phyloP scores from a whole-genome alignment of 2,113 vertebrate species.

The Oncorhynchus tshawytscha region DNA sequence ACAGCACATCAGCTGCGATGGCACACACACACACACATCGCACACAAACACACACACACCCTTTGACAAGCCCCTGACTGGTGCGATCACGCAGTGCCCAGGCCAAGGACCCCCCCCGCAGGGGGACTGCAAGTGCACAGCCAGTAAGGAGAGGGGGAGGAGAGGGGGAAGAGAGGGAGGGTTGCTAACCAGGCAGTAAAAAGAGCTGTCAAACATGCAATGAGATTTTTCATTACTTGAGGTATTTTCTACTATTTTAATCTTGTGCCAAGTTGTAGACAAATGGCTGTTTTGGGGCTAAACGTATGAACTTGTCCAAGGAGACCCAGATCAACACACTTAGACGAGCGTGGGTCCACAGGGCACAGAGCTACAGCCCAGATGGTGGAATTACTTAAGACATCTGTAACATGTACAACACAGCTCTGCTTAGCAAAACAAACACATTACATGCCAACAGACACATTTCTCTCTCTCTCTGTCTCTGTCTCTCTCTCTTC shows the following conservation, averaged over 20 bases:
- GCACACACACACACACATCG: conserved; percentile 7
- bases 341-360: conserved; percentile 13
- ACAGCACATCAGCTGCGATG: conserved; percentile 72
- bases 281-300: conserved; percentile 70
- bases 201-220: conserved; percentile 69
- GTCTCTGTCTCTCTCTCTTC: not conserved
- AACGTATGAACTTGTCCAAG: conserved; percentile 77
- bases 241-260: conserved; percentile 66
- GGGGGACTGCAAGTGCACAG: conserved; percentile 73
- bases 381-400: conserved; percentile 13
- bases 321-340: conserved; percentile 71
- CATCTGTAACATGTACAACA: conserved; percentile 10
- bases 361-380: not conserved
- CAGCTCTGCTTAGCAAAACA: not conserved
- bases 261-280: conserved; percentile 66
- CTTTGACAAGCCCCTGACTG: not conserved
- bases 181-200: conserved; percentile 63
- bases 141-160: conserved; percentile 63
- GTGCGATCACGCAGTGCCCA: not conserved
- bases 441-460: not conserved
- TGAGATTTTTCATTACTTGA: conserved; percentile 65
- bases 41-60: conserved; percentile 15
- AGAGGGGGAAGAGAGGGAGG: not conserved
- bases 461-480: not conserved
- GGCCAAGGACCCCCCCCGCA: conserved; percentile 53